Percentiles rank a stretch among this genome's conserved stretches.
phyloP scores from a whole-genome alignment of 2,888 invertebrate genomes.

The Morpho deidamia region DNA sequence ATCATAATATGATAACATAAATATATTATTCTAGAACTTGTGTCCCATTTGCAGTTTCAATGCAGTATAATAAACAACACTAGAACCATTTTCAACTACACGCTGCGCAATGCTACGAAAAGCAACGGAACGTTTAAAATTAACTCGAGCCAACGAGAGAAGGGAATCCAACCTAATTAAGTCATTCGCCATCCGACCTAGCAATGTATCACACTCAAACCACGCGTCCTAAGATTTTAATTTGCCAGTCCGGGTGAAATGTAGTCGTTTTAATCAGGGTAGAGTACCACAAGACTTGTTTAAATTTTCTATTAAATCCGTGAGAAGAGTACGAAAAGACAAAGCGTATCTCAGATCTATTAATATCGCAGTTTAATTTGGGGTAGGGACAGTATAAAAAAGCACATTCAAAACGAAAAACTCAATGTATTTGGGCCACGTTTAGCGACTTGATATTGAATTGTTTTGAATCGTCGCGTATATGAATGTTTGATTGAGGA shows the following conservation, averaged over 20 bases:
- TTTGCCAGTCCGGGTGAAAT: constrained; percentile 47
- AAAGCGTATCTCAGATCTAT: constrained; percentile 73
- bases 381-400: constrained; percentile 35
- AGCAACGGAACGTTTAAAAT: constrained; percentile 10
- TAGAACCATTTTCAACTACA: constrained; percentile 11
- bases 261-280: constrained; percentile 66
- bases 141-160: constrained; percentile 13
- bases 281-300: constrained; percentile 52
- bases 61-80: constrained; percentile 7
- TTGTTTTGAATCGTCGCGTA: neutral
- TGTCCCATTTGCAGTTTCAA: constrained; percentile 2
- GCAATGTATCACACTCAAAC: constrained; percentile 34
- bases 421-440: constrained; percentile 27
- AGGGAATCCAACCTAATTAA: constrained; percentile 28
- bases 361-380: constrained; percentile 73
- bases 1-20: no score
- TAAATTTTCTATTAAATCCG: constrained; percentile 72
- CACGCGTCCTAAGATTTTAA: constrained; percentile 64
- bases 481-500: constrained; percentile 5
- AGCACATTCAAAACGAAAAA: constrained; percentile 18
- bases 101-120: neutral
- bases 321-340: constrained; percentile 58
- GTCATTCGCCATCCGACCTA: constrained; percentile 23
- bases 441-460: constrained; percentile 9
- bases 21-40: neutral